A percentile compares a stretch with the other conserved stretches of the same genome.
These are phyloP conservation scores for Pygocentrus nattereri DNA, from an alignment of 2,797 vertebrate species.

Conservation along the genomic window DNA sequence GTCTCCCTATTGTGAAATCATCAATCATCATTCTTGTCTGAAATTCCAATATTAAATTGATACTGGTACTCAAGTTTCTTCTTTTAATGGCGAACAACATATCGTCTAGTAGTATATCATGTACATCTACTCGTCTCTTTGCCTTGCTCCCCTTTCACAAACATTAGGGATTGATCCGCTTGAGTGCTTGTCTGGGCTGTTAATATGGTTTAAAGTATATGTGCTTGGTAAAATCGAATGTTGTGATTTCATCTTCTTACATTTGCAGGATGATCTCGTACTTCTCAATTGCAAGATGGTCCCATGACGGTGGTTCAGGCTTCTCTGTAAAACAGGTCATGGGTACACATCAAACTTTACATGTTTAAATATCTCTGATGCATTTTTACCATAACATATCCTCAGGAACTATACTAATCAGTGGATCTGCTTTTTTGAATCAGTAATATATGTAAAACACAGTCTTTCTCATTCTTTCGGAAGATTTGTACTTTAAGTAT, in stretches of 20 bases:
- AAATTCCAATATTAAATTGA: background rate
- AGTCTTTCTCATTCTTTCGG: background rate
- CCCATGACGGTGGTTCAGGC: slow-evolving; percentile 43
- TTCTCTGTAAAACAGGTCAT: slow-evolving; percentile 45
- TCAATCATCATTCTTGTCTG: too few species aligned
- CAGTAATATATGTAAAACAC: background rate
- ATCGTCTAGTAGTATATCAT: background rate
- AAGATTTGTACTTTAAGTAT: background rate
- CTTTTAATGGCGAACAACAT: background rate
- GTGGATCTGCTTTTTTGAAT: background rate
- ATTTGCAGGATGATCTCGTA: slow-evolving; percentile 66
- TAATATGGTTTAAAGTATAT: slow-evolving; percentile 92
- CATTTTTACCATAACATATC: slow-evolving; percentile 28
- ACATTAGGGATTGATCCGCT: slow-evolving; percentile 93
- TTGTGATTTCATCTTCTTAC: slow-evolving; percentile 80
- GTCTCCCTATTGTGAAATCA: too few species aligned
- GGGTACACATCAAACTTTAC: slow-evolving; percentile 30
- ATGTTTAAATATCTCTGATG: slow-evolving; percentile 42
- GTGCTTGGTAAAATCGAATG: slow-evolving; percentile 86
- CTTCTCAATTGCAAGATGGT: slow-evolving; percentile 46
- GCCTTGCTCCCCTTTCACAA: slow-evolving; percentile 81
- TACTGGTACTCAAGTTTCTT: background rate
- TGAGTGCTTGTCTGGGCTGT: slow-evolving; percentile 84
- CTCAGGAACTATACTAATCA: background rate
- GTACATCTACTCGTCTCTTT: slow-evolving; percentile 4